A percentile compares a stretch with the other conserved stretches of the same genome.
These are phyloP conservation scores for Antheraea mylitta DNA, from an alignment of 1,140 invertebrate species.

Conservation along the genomic window DNA sequence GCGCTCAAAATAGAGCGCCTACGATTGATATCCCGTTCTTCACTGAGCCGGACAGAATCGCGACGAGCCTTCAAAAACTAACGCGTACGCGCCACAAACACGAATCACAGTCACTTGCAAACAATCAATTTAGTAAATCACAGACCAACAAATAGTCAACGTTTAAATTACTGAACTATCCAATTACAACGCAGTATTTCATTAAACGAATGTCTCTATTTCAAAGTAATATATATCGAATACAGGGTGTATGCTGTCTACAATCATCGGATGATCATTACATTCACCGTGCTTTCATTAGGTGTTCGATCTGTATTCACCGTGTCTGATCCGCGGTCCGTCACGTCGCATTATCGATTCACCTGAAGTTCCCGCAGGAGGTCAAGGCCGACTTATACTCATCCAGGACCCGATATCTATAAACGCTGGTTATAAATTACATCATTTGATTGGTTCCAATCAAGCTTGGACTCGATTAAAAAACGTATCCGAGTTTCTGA, in stretches of 20 bases:
- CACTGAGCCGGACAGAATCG: no score
- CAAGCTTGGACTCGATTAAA: constrained; percentile 62
- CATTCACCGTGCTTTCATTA: constrained; percentile 48
- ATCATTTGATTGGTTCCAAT: constrained; percentile 71
- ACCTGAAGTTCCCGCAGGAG: constrained; percentile 32
- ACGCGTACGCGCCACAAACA: no score
- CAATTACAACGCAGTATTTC: neutral
- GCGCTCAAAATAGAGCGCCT: no score
- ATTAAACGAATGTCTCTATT: neutral
- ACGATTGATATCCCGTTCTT: no score
- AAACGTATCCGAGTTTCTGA: constrained; percentile 34
- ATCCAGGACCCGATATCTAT: constrained; percentile 34
- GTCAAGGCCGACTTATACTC: constrained; percentile 53
- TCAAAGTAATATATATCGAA: neutral
- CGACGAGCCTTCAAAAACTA: no score
- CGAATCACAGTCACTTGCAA: no score
- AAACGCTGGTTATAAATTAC: constrained; percentile 59
- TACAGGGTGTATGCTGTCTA: constrained; percentile 12
- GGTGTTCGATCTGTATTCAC: constrained; percentile 49
- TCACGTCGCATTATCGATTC: constrained; percentile 54
- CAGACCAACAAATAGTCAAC: no score
- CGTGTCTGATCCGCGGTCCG: constrained; percentile 51
- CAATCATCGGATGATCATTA: constrained; percentile 20
- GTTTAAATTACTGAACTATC: neutral
- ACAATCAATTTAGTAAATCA: no score